These are phyloP conservation scores for Thamnophis sirtalis DNA, from an alignment of 2,113 vertebrate genomes.

Conservation along the genomic window DNA sequence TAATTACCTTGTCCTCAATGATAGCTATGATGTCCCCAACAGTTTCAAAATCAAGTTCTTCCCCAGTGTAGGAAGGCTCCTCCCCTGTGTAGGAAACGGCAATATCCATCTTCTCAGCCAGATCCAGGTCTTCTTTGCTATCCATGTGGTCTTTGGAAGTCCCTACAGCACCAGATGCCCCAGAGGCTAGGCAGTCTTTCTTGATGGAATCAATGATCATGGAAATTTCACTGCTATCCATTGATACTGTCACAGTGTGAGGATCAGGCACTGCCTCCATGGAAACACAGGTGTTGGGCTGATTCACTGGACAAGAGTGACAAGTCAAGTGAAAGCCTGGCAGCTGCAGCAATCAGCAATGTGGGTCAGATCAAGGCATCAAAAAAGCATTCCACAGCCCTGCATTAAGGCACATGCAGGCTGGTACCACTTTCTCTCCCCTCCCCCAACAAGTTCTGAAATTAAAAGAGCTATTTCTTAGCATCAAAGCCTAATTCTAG, in stretches of 20 bases:
- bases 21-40: slow-evolving; percentile 97
- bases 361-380: slow-evolving; percentile 30
- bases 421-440: slow-evolving; percentile 26
- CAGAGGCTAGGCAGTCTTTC: slow-evolving; percentile 76
- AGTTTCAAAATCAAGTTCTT: slow-evolving; percentile 91
- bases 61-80: slow-evolving; percentile 88
- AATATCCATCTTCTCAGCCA: slow-evolving; percentile 89
- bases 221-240: slow-evolving; percentile 80
- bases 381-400: slow-evolving; percentile 27
- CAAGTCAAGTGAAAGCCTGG: slow-evolving; percentile 42
- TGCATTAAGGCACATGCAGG: not conserved
- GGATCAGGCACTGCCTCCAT: slow-evolving; percentile 74
- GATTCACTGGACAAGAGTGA: slow-evolving; percentile 70
- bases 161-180: slow-evolving; percentile 64
- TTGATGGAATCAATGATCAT: slow-evolving; percentile 84
- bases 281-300: slow-evolving; percentile 72
- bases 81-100: slow-evolving; percentile 91
- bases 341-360: slow-evolving; percentile 26
- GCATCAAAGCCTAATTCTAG: slow-evolving; percentile 19
- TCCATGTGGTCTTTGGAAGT: slow-evolving; percentile 79
- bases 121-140: slow-evolving; percentile 83
- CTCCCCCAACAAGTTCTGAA: slow-evolving; percentile 10
- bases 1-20: slow-evolving; percentile 93
- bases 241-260: slow-evolving; percentile 77
- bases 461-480: slow-evolving; percentile 39